These are phyloP conservation scores for Ridgeia piscesae DNA, from an alignment of 1,140 invertebrate species.

Conservation along the genomic window DNA sequence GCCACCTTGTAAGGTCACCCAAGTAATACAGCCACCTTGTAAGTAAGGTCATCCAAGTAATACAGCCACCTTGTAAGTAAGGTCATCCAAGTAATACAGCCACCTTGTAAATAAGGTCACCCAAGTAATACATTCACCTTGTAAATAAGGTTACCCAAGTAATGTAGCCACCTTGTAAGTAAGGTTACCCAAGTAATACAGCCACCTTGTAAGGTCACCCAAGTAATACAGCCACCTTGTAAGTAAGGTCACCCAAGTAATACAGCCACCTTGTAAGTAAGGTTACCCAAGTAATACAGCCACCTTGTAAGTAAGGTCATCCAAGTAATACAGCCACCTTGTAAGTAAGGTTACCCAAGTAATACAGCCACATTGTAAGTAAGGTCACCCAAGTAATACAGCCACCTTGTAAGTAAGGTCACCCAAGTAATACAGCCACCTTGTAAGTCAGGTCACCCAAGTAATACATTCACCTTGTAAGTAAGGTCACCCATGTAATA, in stretches of 20 bases:
- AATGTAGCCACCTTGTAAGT: too few relatives aligned
- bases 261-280: neutral
- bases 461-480: neutral
- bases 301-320: neutral
- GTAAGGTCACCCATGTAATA: neutral
- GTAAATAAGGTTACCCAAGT: neutral
- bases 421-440: too few relatives aligned
- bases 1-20: neutral
- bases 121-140: too few relatives aligned
- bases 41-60: neutral
- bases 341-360: neutral
- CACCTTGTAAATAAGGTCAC: neutral
- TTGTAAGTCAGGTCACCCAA: neutral
- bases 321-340: too few relatives aligned
- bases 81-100: too few relatives aligned
- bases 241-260: neutral
- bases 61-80: neutral
- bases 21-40: too few relatives aligned
- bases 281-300: too few relatives aligned
- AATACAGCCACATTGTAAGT: too few relatives aligned
- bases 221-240: too few relatives aligned
- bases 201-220: neutral
- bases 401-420: neutral
- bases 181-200: neutral
- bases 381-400: neutral